phyloP scores from a whole-genome alignment of 30 jellyfish, hydroid and myxozoan genomes.

The Nemopilema nomurai region DNA sequence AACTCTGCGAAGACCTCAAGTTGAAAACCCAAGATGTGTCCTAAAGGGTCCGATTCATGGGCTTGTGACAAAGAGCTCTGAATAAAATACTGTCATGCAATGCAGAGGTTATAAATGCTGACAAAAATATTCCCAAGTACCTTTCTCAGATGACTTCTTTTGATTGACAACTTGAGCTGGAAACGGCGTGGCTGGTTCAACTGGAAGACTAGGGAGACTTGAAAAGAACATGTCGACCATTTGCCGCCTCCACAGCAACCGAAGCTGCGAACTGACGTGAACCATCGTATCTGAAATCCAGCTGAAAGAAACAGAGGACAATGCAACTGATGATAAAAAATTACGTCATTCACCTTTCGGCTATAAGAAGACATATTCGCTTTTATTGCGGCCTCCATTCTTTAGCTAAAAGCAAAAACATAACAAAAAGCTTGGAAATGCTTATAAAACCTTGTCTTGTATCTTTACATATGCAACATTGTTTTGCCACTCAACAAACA shows the following conservation, averaged over 20 bases:
- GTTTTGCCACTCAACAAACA: no score
- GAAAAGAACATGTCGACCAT: slow-evolving; percentile 70
- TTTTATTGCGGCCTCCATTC: no score
- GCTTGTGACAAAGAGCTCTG: no score
- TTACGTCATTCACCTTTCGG: no score
- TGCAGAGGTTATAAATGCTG: neutral
- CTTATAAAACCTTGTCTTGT: no score
- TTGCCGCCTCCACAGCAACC: slow-evolving; percentile 81
- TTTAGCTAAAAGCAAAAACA: no score
- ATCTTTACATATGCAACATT: no score
- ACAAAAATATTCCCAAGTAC: neutral
- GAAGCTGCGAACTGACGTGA: slow-evolving; percentile 70
- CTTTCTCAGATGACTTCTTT: slow-evolving; percentile 56
- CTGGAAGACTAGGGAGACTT: slow-evolving; percentile 59
- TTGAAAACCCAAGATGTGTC: no score
- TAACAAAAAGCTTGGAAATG: no score
- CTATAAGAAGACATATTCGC: no score
- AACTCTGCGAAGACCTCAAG: neutral
- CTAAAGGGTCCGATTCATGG: no score
- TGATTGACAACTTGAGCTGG: neutral
- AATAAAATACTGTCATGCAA: neutral
- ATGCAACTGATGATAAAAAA: no score
- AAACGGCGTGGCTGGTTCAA: slow-evolving; percentile 11
- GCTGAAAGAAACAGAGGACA: slow-evolving; percentile 24
- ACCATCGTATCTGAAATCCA: slow-evolving; percentile 63